Percentiles rank a stretch among this genome's conserved stretches.
Evolutionary conservation across 1,140 invertebrate genomes (phyloP).

Genomic region (Philotrypesis tridentata): DNA sequence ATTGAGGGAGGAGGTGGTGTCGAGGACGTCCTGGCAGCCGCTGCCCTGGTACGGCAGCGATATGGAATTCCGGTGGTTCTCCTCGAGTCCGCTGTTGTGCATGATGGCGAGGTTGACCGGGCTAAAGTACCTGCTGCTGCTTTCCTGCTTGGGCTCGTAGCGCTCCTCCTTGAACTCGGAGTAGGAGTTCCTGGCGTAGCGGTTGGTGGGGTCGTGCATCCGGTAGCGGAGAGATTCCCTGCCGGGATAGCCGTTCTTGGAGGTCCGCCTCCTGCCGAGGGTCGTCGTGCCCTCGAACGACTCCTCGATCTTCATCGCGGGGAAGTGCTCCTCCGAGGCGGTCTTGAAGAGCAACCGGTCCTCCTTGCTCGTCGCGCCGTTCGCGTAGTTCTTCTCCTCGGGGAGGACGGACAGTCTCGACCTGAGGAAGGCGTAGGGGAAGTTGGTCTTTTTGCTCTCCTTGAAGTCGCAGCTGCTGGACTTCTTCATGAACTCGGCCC

Average conservation of each 20-base stretch:
- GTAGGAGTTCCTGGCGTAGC: slow-evolving; percentile 61
- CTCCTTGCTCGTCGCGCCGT: slow-evolving; percentile 74
- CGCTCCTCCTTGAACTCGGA: slow-evolving; percentile 64
- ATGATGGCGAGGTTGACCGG: slow-evolving; percentile 40
- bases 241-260: slow-evolving; percentile 53
- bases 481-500: slow-evolving; percentile 60
- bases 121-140: slow-evolving; percentile 46
- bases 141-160: slow-evolving; percentile 47
- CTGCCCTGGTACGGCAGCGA: slow-evolving; percentile 43
- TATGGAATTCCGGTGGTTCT: slow-evolving; percentile 32
- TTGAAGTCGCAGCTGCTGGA: slow-evolving; percentile 70
- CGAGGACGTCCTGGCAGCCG: not conserved
- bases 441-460: slow-evolving; percentile 77
- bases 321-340: slow-evolving; percentile 72
- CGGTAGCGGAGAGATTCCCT: slow-evolving; percentile 27
- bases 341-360: slow-evolving; percentile 68
- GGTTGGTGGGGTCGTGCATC: slow-evolving; percentile 21
- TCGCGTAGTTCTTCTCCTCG: slow-evolving; percentile 76
- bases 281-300: slow-evolving; percentile 68
- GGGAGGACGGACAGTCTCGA: slow-evolving; percentile 84
- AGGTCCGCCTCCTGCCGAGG: slow-evolving; percentile 62
- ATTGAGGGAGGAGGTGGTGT: slow-evolving; percentile 50
- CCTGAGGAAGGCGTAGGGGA: slow-evolving; percentile 85
- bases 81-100: not conserved
- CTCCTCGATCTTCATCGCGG: slow-evolving; percentile 66